A percentile compares a stretch with the other conserved stretches of the same genome.
Conservation (phyloP, 2,113 vertebrate species). For the Bubo blakistoni region DNA sequence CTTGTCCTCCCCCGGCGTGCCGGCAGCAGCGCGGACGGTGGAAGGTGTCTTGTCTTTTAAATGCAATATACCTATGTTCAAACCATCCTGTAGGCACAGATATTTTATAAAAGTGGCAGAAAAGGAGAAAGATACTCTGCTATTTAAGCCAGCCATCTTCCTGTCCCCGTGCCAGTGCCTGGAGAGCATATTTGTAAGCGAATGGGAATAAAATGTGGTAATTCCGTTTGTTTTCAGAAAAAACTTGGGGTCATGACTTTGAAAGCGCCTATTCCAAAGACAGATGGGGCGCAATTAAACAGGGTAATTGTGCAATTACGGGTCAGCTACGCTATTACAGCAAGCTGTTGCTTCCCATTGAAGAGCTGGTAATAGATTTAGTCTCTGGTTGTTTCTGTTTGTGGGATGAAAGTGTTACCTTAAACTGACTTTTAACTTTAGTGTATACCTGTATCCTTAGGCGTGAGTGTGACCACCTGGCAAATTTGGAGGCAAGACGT, state of each 20-base stretch:
- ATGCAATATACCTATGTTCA: accelerated
- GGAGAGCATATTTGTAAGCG: accelerated
- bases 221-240: accelerated
- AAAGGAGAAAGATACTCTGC: accelerated
- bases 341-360: accelerated
- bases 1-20: not conserved
- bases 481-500: accelerated
- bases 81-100: accelerated
- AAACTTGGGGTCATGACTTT: accelerated
- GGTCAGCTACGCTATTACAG: accelerated
- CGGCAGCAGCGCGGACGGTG: too few species aligned
- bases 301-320: accelerated
- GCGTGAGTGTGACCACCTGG: accelerated
- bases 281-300: accelerated
- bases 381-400: accelerated
- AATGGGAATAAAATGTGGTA: accelerated
- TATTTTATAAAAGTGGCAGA: accelerated
- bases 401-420: accelerated
- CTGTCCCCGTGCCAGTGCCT: accelerated
- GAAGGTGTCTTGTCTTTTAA: not conserved
- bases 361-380: accelerated
- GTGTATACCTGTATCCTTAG: accelerated
- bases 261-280: accelerated
- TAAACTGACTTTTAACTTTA: accelerated
- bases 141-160: accelerated